Evolutionary conservation across 2,797 vertebrate species (phyloP).

Genomic region (Helostoma temminkii): DNA sequence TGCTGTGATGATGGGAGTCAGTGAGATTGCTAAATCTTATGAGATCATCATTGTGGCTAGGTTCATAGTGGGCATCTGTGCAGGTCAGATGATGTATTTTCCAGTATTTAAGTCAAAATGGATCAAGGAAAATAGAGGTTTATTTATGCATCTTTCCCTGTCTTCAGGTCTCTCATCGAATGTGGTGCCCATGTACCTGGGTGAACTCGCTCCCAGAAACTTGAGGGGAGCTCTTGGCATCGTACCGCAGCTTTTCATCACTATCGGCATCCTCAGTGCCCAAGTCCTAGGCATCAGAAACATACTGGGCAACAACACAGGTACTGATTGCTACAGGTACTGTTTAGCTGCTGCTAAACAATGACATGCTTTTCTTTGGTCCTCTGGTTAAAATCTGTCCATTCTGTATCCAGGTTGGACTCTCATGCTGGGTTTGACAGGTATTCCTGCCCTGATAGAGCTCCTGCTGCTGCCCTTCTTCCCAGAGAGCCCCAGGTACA

Average conservation of each 20-base stretch:
- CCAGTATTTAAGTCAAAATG: not conserved
- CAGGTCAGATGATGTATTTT: constrained; percentile 81
- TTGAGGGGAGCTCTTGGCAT: constrained; percentile 91
- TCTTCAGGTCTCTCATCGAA: constrained; percentile 92
- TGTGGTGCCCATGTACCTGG: constrained; percentile 96
- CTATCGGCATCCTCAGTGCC: constrained; percentile 90
- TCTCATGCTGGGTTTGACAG: constrained; percentile 90
- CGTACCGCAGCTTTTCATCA: constrained; percentile 93
- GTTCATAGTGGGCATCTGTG: constrained; percentile 92
- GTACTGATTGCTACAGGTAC: constrained; percentile 81
- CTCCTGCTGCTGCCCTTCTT: constrained; percentile 90
- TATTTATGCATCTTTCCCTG: not conserved
- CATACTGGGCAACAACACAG: constrained; percentile 85
- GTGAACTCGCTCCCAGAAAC: constrained; percentile 93
- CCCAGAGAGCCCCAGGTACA: constrained; percentile 94
- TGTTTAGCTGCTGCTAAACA: constrained; percentile 1
- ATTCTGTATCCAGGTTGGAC: constrained; percentile 83
- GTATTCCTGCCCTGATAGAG: constrained; percentile 88
- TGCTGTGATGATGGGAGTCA: constrained; percentile 93
- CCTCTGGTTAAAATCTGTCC: constrained; percentile 2
- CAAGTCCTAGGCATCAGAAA: constrained; percentile 90
- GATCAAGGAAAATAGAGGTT: not conserved
- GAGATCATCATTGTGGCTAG: constrained; percentile 92
- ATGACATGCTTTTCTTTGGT: not conserved
- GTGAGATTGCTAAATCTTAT: constrained; percentile 85